Base-by-base conservation (phyloP, 2,113 vertebrate species). In the Paramormyrops kingsleyae region DNA sequence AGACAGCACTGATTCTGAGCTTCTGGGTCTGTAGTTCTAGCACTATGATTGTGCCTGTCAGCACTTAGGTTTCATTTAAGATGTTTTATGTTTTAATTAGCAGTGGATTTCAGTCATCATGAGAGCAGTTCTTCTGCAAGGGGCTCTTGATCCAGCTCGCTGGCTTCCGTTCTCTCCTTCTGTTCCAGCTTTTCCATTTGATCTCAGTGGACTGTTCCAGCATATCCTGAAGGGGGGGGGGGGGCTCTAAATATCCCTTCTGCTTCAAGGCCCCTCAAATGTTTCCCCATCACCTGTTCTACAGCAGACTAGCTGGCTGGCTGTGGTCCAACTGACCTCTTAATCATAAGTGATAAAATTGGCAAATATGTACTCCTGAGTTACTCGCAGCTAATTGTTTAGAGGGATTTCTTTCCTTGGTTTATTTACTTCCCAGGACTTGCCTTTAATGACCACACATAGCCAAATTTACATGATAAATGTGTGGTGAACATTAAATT, bases 81-180 rank as follows among this genome's bases (percentile, higher is more conserved):
- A 87, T 50, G 49, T 19, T 86, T 86, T 87, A 87, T 31, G 49
- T 52, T 86, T 86, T 87, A 87, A 87, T 87, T 87, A 56, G 87
- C 87, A 21, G 31, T 12, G 31, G 50, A n/a, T 87, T 31, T 87
- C 31, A 87, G 87, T 87, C 35, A 56, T 15, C 52, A 21, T 87
- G 87, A 87, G n/a, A 50, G n/a, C 21, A 87, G 49, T 19, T 19
- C 50, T 35, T 35, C 46, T 46, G 53, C 21, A 46, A 31, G 39
- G 56, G 87, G 85, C 87, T 56, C 87, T 88, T 66, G 39, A 53
- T 62, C 87, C 87, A 88, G 87, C 15, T 88, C 21, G 13, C 62
- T 88, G 52, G 39, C 35, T 88, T 44, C 59, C 10, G 9, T 59
- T 66, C 6, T 6, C 59, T 39, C 87, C 87, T 62, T n/a, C 35